A percentile compares a stretch with the other conserved stretches of the same genome.
phyloP scores from a whole-genome alignment of 2,888 invertebrate genomes.

The Pheosia tremula region DNA sequence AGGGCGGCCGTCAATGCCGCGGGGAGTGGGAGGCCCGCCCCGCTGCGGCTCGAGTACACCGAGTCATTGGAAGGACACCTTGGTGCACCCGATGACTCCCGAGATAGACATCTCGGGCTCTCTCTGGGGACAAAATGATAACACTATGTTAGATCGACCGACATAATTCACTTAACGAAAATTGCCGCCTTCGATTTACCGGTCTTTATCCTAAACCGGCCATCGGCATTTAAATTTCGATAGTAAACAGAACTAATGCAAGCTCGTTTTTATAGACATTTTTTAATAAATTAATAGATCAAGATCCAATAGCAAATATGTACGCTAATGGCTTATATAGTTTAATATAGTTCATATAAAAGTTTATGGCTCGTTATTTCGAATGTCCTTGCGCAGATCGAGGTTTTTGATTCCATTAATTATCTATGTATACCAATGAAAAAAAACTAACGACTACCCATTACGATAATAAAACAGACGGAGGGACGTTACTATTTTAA shows the following conservation, averaged over 20 bases:
- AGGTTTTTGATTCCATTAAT: constrained; percentile 21
- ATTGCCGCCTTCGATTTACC: constrained; percentile 32
- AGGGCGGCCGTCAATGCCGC: constrained; percentile 88
- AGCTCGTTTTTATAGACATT: constrained; percentile 43
- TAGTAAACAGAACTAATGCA: constrained; percentile 49
- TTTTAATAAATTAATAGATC: constrained; percentile 47
- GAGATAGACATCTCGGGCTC: constrained; percentile 92
- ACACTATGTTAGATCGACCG: constrained; percentile 47
- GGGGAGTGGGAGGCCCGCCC: constrained; percentile 74
- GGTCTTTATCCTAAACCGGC: constrained; percentile 47
- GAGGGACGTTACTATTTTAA: neutral
- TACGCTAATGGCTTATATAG: constrained; percentile 30
- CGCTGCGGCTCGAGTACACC: constrained; percentile 88
- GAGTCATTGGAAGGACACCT: constrained; percentile 92
- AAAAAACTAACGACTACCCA: constrained; percentile 19
- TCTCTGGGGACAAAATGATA: constrained; percentile 87
- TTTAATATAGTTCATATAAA: constrained; percentile 31
- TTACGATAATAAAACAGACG: constrained; percentile 17
- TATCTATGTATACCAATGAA: constrained; percentile 17
- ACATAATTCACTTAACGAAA: constrained; percentile 50
- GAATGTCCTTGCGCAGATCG: constrained; percentile 26
- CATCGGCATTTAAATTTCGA: constrained; percentile 55
- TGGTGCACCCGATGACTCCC: constrained; percentile 90
- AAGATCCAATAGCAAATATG: constrained; percentile 47
- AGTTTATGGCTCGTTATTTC: constrained; percentile 28